A percentile compares a stretch with the other conserved stretches of the same genome.
These are phyloP conservation scores for Drosophila arawakana DNA, from an alignment of 1,140 invertebrate species.

Conservation along the genomic window DNA sequence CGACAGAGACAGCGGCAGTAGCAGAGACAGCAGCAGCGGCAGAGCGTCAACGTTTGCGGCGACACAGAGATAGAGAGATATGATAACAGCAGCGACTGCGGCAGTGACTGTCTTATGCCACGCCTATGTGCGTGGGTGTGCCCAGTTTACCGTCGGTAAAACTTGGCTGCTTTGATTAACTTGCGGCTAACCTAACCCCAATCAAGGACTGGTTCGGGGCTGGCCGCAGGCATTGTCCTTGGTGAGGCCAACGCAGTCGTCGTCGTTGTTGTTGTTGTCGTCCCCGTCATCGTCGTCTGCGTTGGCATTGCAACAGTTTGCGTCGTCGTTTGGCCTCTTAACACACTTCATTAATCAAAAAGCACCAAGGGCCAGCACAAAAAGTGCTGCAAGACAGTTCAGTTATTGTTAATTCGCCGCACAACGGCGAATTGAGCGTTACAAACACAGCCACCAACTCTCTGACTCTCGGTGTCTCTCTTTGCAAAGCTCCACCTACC, in stretches of 20 bases:
- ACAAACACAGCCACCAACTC: background rate
- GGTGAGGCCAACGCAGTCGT: slow-evolving; percentile 40
- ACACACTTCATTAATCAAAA: slow-evolving; percentile 84
- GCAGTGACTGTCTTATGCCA: slow-evolving; percentile 48
- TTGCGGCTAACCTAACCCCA: slow-evolving; percentile 55
- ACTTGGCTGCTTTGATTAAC: slow-evolving; percentile 34
- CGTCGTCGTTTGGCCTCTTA: slow-evolving; percentile 78
- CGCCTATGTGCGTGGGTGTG: slow-evolving; percentile 44
- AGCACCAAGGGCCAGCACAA: slow-evolving; percentile 40
- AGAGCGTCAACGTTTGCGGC: slow-evolving; percentile 42
- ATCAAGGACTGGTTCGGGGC: slow-evolving; percentile 67
- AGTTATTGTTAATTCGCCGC: slow-evolving; percentile 54
- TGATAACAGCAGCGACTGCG: slow-evolving; percentile 43
- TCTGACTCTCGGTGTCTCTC: slow-evolving; percentile 4
- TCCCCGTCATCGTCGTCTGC: slow-evolving; percentile 15
- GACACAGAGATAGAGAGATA: slow-evolving; percentile 55
- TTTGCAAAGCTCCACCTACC: slow-evolving; percentile 75
- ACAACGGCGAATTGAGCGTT: slow-evolving; percentile 34
- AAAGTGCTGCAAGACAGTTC: slow-evolving; percentile 40
- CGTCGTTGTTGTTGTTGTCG: slow-evolving; percentile 6
- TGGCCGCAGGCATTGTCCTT: slow-evolving; percentile 72
- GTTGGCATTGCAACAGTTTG: slow-evolving; percentile 56
- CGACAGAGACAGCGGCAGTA: slow-evolving; percentile 45
- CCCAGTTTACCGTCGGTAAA: slow-evolving; percentile 35
- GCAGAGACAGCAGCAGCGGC: slow-evolving; percentile 22